A percentile compares a stretch with the other conserved stretches of the same genome.
Evolutionary conservation across 2,113 vertebrate genomes (phyloP).

Genomic region (Nanorana parkeri): DNA sequence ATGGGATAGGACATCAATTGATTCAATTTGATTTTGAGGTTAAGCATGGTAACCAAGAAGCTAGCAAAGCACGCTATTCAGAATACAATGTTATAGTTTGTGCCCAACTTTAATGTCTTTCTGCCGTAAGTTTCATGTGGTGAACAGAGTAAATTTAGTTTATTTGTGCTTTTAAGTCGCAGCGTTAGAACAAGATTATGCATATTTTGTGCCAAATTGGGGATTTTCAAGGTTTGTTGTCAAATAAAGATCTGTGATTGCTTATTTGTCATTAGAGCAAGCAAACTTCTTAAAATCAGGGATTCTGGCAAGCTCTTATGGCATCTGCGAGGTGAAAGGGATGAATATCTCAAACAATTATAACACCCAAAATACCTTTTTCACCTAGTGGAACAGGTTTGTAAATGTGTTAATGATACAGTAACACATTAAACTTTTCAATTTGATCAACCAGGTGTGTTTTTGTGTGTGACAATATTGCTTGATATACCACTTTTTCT

Average conservation of each 20-base stretch:
- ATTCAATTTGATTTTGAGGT: slow-evolving; percentile 46
- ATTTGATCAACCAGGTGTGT: too few species aligned
- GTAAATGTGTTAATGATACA: background rate
- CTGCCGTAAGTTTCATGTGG: background rate
- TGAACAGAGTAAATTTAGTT: background rate
- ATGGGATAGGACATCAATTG: slow-evolving; percentile 43
- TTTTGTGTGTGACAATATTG: too few species aligned
- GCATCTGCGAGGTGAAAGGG: too few species aligned
- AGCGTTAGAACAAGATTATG: background rate
- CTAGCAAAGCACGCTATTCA: slow-evolving; percentile 14
- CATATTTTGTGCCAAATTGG: background rate
- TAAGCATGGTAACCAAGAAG: slow-evolving; percentile 44
- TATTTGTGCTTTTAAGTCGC: background rate
- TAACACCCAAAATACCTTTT: background rate
- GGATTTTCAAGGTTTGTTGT: background rate
- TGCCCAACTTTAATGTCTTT: background rate
- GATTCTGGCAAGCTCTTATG: too few species aligned
- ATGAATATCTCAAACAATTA: too few species aligned
- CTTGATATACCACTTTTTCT: too few species aligned
- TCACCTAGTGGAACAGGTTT: background rate
- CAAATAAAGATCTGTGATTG: background rate
- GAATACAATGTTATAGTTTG: background rate
- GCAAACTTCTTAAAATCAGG: too few species aligned
- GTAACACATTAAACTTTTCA: too few species aligned
- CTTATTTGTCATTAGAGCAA: background rate